Conservation (phyloP, 2,888 invertebrate genomes). For the Deilephila porcellus region DNA sequence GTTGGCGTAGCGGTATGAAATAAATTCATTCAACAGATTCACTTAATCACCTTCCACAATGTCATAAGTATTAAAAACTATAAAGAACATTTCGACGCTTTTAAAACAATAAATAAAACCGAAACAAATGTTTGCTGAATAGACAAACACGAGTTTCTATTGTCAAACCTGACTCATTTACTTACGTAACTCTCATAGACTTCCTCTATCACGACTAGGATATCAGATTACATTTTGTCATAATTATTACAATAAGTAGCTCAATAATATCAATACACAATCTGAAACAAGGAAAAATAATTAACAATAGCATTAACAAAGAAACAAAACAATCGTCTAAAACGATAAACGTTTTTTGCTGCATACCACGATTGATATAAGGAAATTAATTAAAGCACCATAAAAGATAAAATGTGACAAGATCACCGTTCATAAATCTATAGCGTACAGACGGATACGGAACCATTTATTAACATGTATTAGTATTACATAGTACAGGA, state of each 20-base stretch:
- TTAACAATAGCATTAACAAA: conserved; percentile 20
- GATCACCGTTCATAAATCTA: conserved; percentile 35
- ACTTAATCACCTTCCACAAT: no score
- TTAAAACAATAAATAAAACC: no score
- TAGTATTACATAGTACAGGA: conserved; percentile 50
- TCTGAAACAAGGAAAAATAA: conserved; percentile 10
- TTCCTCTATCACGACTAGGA: background rate
- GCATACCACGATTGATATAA: conserved; percentile 38
- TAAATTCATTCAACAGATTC: no score
- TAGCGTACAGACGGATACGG: conserved; percentile 54
- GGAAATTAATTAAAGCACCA: conserved; percentile 47
- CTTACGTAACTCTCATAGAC: background rate
- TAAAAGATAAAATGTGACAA: conserved; percentile 41
- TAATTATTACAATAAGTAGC: no score
- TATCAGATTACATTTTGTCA: no score
- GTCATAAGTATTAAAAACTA: no score
- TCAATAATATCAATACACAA: background rate
- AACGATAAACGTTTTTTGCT: conserved; percentile 20
- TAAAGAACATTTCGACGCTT: no score
- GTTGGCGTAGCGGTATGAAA: no score
- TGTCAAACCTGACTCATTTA: no score
- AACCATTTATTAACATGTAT: conserved; percentile 47
- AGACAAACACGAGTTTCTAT: no score
- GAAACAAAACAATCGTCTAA: background rate
- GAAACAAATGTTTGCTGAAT: no score